phyloP scores from a whole-genome alignment of 2,797 vertebrate genomes.

The Gadopsis marmoratus region DNA sequence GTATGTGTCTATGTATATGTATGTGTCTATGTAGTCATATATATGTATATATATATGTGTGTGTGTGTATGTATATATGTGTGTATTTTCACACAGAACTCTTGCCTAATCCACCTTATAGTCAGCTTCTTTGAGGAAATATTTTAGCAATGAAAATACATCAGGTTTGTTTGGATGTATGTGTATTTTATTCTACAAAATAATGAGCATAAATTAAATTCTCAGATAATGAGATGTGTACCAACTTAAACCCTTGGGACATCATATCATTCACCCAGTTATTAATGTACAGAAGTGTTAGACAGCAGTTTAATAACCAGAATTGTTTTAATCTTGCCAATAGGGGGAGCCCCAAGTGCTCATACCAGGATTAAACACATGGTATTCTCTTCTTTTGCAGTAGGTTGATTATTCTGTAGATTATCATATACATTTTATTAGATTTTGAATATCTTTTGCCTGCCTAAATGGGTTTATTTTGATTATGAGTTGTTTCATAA shows the following conservation, averaged over 20 bases:
- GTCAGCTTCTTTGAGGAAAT: constrained; percentile 24
- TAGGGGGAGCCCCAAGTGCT: constrained; percentile 80
- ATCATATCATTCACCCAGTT: constrained; percentile 10
- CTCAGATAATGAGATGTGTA: constrained; percentile 29
- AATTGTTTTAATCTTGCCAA: constrained; percentile 57
- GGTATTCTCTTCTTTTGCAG: constrained; percentile 29
- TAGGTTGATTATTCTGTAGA: constrained; percentile 52
- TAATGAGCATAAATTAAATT: constrained; percentile 19
- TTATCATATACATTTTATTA: constrained; percentile 51
- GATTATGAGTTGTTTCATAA: constrained; percentile 56
- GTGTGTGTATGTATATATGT: not conserved
- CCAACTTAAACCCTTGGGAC: constrained; percentile 1
- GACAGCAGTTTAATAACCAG: constrained; percentile 19
- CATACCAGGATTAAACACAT: constrained; percentile 29
- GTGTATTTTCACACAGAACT: not conserved
- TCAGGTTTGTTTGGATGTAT: constrained; percentile 12
- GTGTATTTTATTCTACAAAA: not conserved
- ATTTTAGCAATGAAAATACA: constrained; percentile 17
- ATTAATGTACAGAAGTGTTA: constrained; percentile 20
- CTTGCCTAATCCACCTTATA: not conserved
- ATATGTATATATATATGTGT: too few species aligned
- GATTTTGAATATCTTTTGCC: constrained; percentile 41
- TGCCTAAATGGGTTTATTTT: constrained; percentile 50
- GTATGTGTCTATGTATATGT: too few species aligned
- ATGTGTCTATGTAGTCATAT: too few species aligned